A percentile compares a stretch with the other conserved stretches of the same genome.
phyloP scores from a whole-genome alignment of 2,888 invertebrate genomes.

The Digitonthophagus gazella region DNA sequence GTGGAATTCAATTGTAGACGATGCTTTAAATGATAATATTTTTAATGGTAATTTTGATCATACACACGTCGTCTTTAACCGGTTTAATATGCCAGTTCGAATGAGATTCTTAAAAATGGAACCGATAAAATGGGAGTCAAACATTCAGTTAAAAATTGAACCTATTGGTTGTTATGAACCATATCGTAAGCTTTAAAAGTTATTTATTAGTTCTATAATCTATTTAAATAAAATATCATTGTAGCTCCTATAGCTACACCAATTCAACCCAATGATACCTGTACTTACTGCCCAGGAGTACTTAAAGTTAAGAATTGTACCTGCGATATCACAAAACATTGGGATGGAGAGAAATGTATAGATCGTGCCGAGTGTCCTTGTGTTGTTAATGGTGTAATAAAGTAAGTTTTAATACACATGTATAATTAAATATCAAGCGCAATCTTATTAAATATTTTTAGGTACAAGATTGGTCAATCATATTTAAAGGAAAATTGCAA shows the following conservation, averaged over 20 bases:
- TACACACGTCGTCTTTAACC: conserved; percentile 59
- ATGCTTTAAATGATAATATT: conserved; percentile 55
- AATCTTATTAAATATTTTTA: too few species aligned
- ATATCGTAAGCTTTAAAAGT: conserved; percentile 56
- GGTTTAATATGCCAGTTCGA: conserved; percentile 70
- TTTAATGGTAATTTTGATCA: conserved; percentile 75
- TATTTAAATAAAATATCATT: too few species aligned
- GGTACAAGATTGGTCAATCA: conserved; percentile 69
- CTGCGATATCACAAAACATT: conserved; percentile 59
- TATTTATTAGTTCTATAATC: too few species aligned
- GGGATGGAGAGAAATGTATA: conserved; percentile 75
- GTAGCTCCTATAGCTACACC: not conserved
- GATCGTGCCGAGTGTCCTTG: conserved; percentile 75
- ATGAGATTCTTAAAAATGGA: conserved; percentile 70
- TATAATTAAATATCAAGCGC: conserved; percentile 2
- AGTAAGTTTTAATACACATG: conserved; percentile 24
- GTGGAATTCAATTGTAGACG: conserved; percentile 69
- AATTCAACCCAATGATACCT: conserved; percentile 36
- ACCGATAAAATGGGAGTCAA: conserved; percentile 70
- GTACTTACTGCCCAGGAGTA: conserved; percentile 60
- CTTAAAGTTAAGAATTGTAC: conserved; percentile 52
- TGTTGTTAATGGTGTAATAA: conserved; percentile 61
- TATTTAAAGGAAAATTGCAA: conserved; percentile 74
- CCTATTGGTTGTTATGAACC: conserved; percentile 76
- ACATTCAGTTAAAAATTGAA: conserved; percentile 73